Conservation (phyloP, 1,140 invertebrate genomes). For the Diorhabda carinulata region DNA sequence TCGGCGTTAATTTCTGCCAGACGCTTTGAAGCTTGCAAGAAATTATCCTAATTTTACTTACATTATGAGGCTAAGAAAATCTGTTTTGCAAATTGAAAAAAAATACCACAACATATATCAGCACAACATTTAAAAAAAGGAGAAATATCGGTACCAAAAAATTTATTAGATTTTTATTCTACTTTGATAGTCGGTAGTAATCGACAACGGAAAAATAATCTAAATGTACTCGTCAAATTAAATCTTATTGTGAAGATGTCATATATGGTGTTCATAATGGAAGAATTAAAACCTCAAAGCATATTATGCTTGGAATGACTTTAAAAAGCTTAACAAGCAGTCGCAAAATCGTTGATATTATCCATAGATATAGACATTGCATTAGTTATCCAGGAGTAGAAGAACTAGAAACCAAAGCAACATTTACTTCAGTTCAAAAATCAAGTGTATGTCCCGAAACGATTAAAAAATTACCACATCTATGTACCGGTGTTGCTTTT, state of each 20-base stretch:
- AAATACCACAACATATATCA: not conserved
- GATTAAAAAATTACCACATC: slow-evolving; percentile 29
- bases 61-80: not conserved
- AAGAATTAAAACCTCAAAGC: slow-evolving; percentile 6
- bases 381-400: slow-evolving; percentile 37
- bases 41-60: slow-evolving; percentile 26
- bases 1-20: slow-evolving; percentile 7
- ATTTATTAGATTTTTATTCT: slow-evolving; percentile 17
- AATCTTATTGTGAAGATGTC: slow-evolving; percentile 29
- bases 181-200: slow-evolving; percentile 1
- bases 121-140: slow-evolving; percentile 12
- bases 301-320: slow-evolving; percentile 3
- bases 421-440: slow-evolving; percentile 22
- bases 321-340: no score
- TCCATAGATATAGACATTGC: slow-evolving; percentile 37
- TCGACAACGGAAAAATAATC: not conserved
- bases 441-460: slow-evolving; percentile 33
- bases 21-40: slow-evolving; percentile 20
- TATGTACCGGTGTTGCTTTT: slow-evolving; percentile 45
- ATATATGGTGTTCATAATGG: slow-evolving; percentile 35
- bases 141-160: slow-evolving; percentile 23
- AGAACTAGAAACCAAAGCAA: slow-evolving; percentile 42
- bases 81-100: slow-evolving; percentile 1
- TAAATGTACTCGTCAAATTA: slow-evolving; percentile 19
- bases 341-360: not conserved